phyloP scores from a whole-genome alignment of 2,888 invertebrate species.

The Theodoxus fluviatilis region DNA sequence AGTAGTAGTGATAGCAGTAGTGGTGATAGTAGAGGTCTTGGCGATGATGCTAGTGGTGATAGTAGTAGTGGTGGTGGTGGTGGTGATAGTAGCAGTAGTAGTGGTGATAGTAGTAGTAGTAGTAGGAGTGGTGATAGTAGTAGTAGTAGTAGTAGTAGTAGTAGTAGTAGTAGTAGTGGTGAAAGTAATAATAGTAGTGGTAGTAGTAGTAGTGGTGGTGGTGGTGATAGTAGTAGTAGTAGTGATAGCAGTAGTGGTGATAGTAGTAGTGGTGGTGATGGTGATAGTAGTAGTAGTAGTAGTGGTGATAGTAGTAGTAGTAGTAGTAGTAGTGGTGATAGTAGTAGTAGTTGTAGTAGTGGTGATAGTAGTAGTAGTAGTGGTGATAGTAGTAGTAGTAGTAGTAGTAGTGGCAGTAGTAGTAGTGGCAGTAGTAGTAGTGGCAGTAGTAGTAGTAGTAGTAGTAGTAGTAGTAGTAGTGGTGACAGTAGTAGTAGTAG shows the following conservation, averaged over 20 bases:
- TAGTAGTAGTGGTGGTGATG: slow-evolving; percentile 14
- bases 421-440: slow-evolving; percentile 11
- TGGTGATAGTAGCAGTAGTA: no score
- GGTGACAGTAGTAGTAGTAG: no score
- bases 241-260: slow-evolving; percentile 12
- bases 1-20: no score
- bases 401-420: slow-evolving; percentile 10
- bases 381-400: slow-evolving; percentile 14
- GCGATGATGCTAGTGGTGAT: no score
- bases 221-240: slow-evolving; percentile 17
- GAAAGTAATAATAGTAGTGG: slow-evolving; percentile 13
- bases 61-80: no score
- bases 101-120: no score
- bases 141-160: slow-evolving; percentile 9
- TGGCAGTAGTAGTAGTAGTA: slow-evolving; percentile 1
- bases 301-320: slow-evolving; percentile 14
- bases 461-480: slow-evolving; percentile 11
- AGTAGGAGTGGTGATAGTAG: no score
- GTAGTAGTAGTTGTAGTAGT: slow-evolving; percentile 2
- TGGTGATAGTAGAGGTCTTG: no score
- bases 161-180: slow-evolving; percentile 18
- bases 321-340: slow-evolving; percentile 5
- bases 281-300: not conserved
- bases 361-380: slow-evolving; percentile 21
- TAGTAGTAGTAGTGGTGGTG: slow-evolving; percentile 7